These are phyloP conservation scores for Mamestra brassicae DNA, from an alignment of 2,888 invertebrate species.

Conservation along the genomic window DNA sequence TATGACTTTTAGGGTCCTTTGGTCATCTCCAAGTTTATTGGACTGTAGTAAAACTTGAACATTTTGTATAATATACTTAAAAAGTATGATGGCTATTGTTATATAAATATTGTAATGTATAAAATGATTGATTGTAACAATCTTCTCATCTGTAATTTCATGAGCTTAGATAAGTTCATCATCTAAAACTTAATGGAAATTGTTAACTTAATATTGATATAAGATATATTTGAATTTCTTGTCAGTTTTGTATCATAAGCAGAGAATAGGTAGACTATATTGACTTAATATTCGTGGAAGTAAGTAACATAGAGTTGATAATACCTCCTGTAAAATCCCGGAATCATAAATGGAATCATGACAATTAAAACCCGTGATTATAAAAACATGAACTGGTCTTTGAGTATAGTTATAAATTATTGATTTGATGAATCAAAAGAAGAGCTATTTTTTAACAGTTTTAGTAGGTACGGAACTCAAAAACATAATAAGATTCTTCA, in stretches of 20 bases:
- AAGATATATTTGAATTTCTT: background rate
- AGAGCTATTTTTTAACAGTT: too few species aligned
- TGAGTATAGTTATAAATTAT: too few species aligned
- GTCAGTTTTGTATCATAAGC: slow-evolving; percentile 15
- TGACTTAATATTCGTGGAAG: too few species aligned
- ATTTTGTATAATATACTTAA: slow-evolving; percentile 41
- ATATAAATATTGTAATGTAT: slow-evolving; percentile 33
- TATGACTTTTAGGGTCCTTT: slow-evolving; percentile 18
- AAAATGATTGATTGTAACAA: slow-evolving; percentile 42
- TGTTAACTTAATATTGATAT: slow-evolving; percentile 19
- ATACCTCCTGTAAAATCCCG: too few species aligned
- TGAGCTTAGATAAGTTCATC: slow-evolving; percentile 37
- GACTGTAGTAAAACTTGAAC: slow-evolving; percentile 35
- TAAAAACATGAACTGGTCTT: too few species aligned
- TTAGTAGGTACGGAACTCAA: too few species aligned
- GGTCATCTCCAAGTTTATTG: slow-evolving; percentile 20
- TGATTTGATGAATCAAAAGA: too few species aligned
- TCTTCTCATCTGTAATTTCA: slow-evolving; percentile 35
- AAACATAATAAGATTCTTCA: too few species aligned
- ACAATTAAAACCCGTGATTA: too few species aligned
- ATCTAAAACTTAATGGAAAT: slow-evolving; percentile 21
- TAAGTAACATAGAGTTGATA: too few species aligned
- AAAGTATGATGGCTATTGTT: slow-evolving; percentile 33
- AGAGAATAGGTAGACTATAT: too few species aligned
- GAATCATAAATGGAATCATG: too few species aligned